Conservation (phyloP, 2,888 invertebrate genomes). For the Drosophila crucigera region DNA sequence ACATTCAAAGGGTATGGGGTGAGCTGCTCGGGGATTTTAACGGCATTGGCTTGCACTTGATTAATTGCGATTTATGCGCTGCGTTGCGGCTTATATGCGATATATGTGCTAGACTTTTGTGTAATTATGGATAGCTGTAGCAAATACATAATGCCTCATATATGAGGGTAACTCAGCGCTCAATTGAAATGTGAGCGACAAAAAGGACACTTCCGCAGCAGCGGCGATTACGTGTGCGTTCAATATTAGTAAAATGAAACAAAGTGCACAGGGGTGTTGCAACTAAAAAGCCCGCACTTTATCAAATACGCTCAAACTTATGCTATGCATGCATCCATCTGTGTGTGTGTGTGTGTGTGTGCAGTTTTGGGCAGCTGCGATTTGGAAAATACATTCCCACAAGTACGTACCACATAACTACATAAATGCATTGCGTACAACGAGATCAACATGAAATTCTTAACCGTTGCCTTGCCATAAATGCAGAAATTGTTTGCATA, state of each 20-base stretch:
- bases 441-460: constrained; percentile 54
- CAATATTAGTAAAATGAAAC: constrained; percentile 40
- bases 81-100: constrained; percentile 70
- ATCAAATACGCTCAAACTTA: constrained; percentile 50
- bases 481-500: constrained; percentile 63
- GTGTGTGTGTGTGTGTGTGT: neutral
- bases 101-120: constrained; percentile 62
- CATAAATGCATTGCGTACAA: constrained; percentile 33
- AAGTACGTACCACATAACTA: constrained; percentile 16
- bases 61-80: constrained; percentile 78
- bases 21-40: constrained; percentile 45
- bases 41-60: constrained; percentile 80
- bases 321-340: constrained; percentile 37
- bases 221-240: constrained; percentile 39
- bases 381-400: constrained; percentile 47
- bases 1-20: constrained; percentile 2
- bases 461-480: constrained; percentile 51
- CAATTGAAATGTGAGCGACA: constrained; percentile 55
- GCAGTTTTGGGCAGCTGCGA: constrained; percentile 46
- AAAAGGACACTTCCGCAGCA: constrained; percentile 55
- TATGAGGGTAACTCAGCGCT: constrained; percentile 59
- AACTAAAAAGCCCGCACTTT: constrained; percentile 40
- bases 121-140: constrained; percentile 66
- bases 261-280: constrained; percentile 46
- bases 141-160: constrained; percentile 30